Base-by-base conservation (phyloP, 2,797 vertebrate species). In the Botia kubotai region DNA sequence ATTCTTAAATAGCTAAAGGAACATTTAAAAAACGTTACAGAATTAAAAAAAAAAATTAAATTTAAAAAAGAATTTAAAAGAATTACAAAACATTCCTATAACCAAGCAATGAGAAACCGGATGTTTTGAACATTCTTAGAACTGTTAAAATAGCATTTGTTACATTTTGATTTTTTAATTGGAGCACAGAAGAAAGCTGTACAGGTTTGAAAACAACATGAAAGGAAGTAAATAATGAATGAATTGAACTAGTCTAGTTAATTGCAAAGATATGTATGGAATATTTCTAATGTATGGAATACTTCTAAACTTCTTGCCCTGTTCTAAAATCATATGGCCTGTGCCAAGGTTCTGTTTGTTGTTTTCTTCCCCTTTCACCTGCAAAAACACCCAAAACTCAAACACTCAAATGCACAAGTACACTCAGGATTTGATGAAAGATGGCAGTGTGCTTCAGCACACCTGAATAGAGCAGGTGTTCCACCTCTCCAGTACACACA, bases 391-490 rank as follows among this genome's bases (percentile, higher is more conserved):
- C 17, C 17, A 2, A n/a, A 53, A 53, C 52, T 17, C 60, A 43
- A 63, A 63, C 63, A 78, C 43, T 62, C 36, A 75, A 23, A 16
- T 23, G 48, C 60, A 63, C 26, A 26, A 26, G 70, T n/a, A 53
- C 52, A 23, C 66, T 75, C 60, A 83, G 83, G 80, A 86, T 78
- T 67, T 81, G 72, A 72, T 80, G 77, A 77, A 46, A 79, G 83
- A 85, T 85, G 53, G 55, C 39, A 29, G 67, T 75, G 57, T 82
- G 83, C 76, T 82, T 60, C 86, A 88, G 84, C 89, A 82, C 83
- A 84, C 76, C 75, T 87, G 72, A 88, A 83, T 87, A 88, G 83
- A 82, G 86, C 87, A 91, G 87, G 86, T 87, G 87, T 73, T 39
- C 60, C 46, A 62, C 75, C 17, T 63, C 80, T 79, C 67, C 72